Evolutionary conservation across 1,140 invertebrate genomes (phyloP), one percentile per base, ranked within the genome.

Genomic region (Zaprionus capensis): DNA sequence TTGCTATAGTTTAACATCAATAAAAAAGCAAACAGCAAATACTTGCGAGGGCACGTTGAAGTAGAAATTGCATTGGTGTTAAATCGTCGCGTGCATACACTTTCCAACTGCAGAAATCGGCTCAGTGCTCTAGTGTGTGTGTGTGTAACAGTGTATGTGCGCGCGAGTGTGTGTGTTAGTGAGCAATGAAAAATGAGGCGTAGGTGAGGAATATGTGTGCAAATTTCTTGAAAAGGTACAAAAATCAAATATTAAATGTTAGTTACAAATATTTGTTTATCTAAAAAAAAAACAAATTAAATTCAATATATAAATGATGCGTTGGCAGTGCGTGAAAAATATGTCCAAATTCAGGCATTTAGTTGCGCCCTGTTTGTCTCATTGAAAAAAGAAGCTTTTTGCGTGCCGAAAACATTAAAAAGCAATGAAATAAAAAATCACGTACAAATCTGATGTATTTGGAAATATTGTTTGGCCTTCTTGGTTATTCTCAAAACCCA

Each of bases 171-270:
- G 75, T 81, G 84, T 84, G 64, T 84, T 63, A 77, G 81, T 90
- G 84, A 70, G 75, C 71, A 74, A 72, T 72, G 70, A 90, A 87
- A 87, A 88, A 90, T 90, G 78, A 90, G 84, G 84, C 84, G 84
- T 88, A 88, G 78, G 73, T 76, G 73, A 76, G 80, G 81, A 84
- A 87, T 76, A 84, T 87, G 78, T 81, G 81, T 88, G 77, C 80
- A 80, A 83, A 83, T 70, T 68, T 76, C 58, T 79, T 64, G 69
- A 81, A 88, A 81, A 90, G 84, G 78, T 88, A 87, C 75, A 73
- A 80, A 72, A 76, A 44, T 31, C 22, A 38, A 66, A 61, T 55
- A 68, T 11, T 46, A 64, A 24, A n/a, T 36, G 31, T 41, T 56
- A 66, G 44, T 66, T 74, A 51, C 58, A 65, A 51, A 63, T 65